Evolutionary conservation across 2,113 vertebrate species (phyloP).

Genomic region (Thalassarche chlororhynchos): DNA sequence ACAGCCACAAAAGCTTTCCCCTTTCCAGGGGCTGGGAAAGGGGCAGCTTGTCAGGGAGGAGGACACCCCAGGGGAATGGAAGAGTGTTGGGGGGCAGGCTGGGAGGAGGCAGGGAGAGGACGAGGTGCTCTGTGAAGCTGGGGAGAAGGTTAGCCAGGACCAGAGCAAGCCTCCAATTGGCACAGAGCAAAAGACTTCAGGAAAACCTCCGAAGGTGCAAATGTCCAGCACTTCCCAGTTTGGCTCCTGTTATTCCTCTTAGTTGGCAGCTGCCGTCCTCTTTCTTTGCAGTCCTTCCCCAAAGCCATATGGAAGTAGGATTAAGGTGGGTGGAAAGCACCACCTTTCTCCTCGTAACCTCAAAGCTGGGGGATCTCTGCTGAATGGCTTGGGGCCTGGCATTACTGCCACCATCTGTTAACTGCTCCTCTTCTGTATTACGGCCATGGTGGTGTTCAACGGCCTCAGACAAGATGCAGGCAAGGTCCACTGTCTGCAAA

Average conservation of each 20-base stretch:
- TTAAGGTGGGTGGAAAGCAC: constrained; percentile 48
- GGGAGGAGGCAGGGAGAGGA: neutral
- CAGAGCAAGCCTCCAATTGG: neutral
- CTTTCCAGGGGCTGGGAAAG: neutral
- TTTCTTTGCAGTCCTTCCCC: neutral
- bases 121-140: neutral
- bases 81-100: rapidly evolving
- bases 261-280: neutral
- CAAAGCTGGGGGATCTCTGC: neutral
- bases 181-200: neutral
- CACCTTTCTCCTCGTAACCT: constrained; percentile 41
- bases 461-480: neutral
- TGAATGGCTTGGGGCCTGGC: neutral
- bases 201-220: neutral
- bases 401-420: constrained; percentile 44
- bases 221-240: neutral
- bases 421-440: neutral
- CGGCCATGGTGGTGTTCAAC: rapidly evolving
- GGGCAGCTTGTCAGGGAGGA: neutral
- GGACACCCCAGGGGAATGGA: neutral
- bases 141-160: neutral
- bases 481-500: neutral
- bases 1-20: neutral
- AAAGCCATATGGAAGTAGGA: constrained; percentile 42
- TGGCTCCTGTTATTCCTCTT: neutral